These are phyloP conservation scores for Rana temporaria DNA, from an alignment of 2,113 vertebrate species.

Conservation along the genomic window DNA sequence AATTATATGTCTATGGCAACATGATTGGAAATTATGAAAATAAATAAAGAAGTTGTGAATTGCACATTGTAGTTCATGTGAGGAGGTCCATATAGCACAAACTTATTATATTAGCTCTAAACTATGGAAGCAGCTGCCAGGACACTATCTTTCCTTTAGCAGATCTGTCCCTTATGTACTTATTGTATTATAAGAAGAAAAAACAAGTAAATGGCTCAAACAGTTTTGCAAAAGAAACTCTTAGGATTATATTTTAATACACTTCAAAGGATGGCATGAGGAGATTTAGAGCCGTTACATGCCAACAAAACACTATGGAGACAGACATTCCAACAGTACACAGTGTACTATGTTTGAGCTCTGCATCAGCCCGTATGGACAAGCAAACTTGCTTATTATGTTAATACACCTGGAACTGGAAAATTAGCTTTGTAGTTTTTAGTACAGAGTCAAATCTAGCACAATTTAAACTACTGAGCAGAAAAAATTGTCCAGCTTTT, in stretches of 20 bases:
- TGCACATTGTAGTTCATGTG: no score
- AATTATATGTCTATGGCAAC: no score
- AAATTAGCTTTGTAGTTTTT: constrained; percentile 17
- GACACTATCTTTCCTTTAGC: neutral
- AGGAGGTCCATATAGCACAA: no score
- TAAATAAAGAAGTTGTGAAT: no score
- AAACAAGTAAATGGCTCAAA: constrained; percentile 5
- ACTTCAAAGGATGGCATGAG: constrained; percentile 29
- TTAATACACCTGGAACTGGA: constrained; percentile 11
- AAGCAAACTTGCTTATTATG: constrained; percentile 22
- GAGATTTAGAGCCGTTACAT: constrained; percentile 10
- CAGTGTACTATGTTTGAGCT: constrained; percentile 6
- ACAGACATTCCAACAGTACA: neutral
- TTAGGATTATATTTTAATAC: constrained; percentile 23
- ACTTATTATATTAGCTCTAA: no score
- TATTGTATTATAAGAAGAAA: constrained; percentile 24
- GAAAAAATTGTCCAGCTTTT: constrained; percentile 5
- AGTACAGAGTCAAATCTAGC: constrained; percentile 5
- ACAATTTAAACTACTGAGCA: neutral
- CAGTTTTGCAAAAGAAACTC: neutral
- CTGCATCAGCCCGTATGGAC: neutral
- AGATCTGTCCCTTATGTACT: constrained; percentile 3
- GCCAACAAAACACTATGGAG: constrained; percentile 25
- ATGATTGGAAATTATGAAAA: no score
- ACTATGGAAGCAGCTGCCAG: no score